Base-by-base conservation (phyloP, 2,888 invertebrate species). In the Diadromus collaris region DNA sequence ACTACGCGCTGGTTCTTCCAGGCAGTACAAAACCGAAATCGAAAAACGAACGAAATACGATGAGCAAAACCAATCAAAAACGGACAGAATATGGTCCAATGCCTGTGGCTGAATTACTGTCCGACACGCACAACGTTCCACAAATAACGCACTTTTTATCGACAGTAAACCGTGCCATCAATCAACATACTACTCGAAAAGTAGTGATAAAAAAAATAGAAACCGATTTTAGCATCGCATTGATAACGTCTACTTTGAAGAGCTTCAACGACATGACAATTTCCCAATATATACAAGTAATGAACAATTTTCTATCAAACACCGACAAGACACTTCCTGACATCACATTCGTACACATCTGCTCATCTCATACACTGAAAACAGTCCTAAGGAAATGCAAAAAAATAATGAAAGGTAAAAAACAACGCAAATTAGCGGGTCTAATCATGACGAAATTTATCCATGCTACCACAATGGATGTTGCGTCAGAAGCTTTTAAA, bases 1-100 rank as follows among this genome's bases (percentile, higher is more conserved):
- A 76, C 10, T 79, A 72, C 27, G 60, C 75, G 2, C 29, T 78
- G 9, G 38, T 78, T 38, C 44, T 70, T 10, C 70, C 75, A 13
- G 78, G 67, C 13, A 64, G 63, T 44, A 48, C 29, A 7, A 63
- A 46, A 46, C 24, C 38, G 7, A 13, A 44, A 24, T 4, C 3
- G 6, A 60, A 38, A 2, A 34, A 60, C 16, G 5, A n/a, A 44
- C 13, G n/a, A 44, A n/a, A n/a, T n/a, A 10, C 10, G 1, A 13
- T 13, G 5, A 44, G 5, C 44, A 16, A n/a, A 0, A n/a, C 21
- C 5, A 16, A 51, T 4, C 19, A 19, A 5, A 21, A 5, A 51
- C 6, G 3, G 24, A 27, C 5, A 21, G 61, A 61, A 9, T 67
- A 68, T 10, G 61, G 67, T 3, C 68, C 72, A 5, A 21, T 67